Percentiles rank a stretch among this genome's conserved stretches.
Evolutionary conservation across 2,113 vertebrate species (phyloP).

Genomic region (Cyprinodon tularosa): DNA sequence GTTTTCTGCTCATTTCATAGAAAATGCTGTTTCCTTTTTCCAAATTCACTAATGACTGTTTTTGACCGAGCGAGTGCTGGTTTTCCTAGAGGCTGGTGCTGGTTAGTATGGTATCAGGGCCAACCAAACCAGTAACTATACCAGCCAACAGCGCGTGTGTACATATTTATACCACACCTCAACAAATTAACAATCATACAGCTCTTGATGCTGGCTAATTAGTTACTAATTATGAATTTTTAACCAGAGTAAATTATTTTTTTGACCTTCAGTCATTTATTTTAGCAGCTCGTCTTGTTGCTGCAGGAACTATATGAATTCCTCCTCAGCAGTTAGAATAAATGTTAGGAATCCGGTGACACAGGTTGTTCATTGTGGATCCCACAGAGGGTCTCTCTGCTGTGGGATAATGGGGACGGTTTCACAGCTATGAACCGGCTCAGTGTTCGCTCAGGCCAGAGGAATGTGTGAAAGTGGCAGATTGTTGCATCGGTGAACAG

Average conservation of each 20-base stretch:
- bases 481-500: slow-evolving; percentile 41
- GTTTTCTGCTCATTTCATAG: too few relatives aligned
- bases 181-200: too few relatives aligned
- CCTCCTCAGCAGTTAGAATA: slow-evolving; percentile 1
- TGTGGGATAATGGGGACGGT: slow-evolving; percentile 38
- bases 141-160: too few relatives aligned
- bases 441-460: slow-evolving; percentile 28
- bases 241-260: background rate
- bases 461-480: slow-evolving; percentile 62
- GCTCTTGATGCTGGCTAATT: too few relatives aligned
- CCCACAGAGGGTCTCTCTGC: slow-evolving; percentile 34
- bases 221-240: too few relatives aligned
- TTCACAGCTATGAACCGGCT: slow-evolving; percentile 46
- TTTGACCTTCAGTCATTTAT: background rate
- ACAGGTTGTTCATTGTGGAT: slow-evolving; percentile 41
- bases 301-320: background rate
- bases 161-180: too few relatives aligned
- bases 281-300: background rate
- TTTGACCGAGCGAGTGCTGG: too few relatives aligned
- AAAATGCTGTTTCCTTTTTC: too few relatives aligned
- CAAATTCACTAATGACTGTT: too few relatives aligned
- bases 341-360: slow-evolving; percentile 50
- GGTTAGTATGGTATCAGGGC: too few relatives aligned
- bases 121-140: too few relatives aligned
- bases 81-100: too few relatives aligned